A percentile compares a stretch with the other conserved stretches of the same genome.
Conservation (phyloP, 2,113 vertebrate genomes). For the Lonchura striata region DNA sequence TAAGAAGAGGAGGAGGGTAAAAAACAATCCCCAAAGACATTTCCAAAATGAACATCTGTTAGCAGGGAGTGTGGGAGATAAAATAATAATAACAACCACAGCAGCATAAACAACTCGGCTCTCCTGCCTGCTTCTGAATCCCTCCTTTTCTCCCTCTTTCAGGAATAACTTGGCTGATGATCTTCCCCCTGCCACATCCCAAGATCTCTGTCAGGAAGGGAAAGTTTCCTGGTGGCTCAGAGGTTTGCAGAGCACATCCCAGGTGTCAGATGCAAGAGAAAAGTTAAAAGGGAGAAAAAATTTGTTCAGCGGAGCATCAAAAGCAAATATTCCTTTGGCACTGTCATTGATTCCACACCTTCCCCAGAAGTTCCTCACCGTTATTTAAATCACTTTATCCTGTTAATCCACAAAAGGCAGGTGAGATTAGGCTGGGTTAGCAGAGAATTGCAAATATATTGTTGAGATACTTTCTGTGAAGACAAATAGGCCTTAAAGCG, state of each 20-base stretch:
- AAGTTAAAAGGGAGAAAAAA: not conserved
- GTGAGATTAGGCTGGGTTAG: conserved; percentile 27
- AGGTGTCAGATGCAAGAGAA: not conserved
- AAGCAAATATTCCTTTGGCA: not conserved
- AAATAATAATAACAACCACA: not conserved
- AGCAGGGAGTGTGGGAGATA: not conserved
- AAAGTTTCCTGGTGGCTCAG: not conserved
- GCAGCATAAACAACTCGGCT: not conserved
- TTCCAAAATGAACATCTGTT: not conserved
- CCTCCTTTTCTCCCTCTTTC: not conserved
- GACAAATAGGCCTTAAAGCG: not conserved
- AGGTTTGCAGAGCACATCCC: not conserved
- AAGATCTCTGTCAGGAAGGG: not conserved
- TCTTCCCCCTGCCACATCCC: not conserved
- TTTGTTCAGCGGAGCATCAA: not conserved
- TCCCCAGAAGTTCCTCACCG: not conserved
- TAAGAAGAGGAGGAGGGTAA: not conserved
- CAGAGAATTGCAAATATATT: conserved; percentile 22
- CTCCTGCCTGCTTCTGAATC: not conserved
- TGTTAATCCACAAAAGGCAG: conserved; percentile 16
- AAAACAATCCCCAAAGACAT: not conserved
- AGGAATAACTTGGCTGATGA: not conserved
- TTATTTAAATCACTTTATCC: conserved; percentile 34
- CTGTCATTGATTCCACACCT: not conserved
- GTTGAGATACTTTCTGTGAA: conserved; percentile 5